These are phyloP conservation scores for Megaptera novaeangliae DNA, from an alignment of 2,113 vertebrate genomes.

Conservation along the genomic window DNA sequence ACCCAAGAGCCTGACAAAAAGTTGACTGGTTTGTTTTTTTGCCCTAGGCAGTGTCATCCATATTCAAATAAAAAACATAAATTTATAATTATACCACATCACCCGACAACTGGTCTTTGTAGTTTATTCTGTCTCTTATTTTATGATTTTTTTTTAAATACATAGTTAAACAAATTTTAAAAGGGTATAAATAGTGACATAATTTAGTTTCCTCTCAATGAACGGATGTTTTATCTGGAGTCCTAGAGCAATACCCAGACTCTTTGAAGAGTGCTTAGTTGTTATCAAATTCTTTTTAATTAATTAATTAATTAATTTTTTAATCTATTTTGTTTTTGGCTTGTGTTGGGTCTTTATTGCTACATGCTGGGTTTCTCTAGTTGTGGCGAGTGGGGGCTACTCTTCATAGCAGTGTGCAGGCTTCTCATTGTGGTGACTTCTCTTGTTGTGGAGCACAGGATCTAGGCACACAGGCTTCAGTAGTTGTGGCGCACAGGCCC, in stretches of 20 bases:
- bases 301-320: no score
- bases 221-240: not conserved
- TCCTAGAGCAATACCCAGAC: not conserved
- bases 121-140: not conserved
- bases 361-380: no score
- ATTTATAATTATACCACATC: not conserved
- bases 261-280: not conserved
- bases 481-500: no score
- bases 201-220: not conserved
- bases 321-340: no score
- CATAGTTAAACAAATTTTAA: not conserved
- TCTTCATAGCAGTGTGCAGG: no score
- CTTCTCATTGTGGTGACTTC: no score
- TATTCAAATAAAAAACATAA: not conserved
- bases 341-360: no score
- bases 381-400: no score
- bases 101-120: not conserved
- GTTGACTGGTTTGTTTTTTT: not conserved
- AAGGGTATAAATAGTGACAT: not conserved
- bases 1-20: not conserved
- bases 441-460: no score
- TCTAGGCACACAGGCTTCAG: no score
- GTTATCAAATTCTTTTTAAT: no score
- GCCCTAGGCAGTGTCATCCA: not conserved
- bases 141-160: not conserved